phyloP scores from a whole-genome alignment of 35 echinoderm and acorn worm species.

The Apostichopus parvimensis region DNA sequence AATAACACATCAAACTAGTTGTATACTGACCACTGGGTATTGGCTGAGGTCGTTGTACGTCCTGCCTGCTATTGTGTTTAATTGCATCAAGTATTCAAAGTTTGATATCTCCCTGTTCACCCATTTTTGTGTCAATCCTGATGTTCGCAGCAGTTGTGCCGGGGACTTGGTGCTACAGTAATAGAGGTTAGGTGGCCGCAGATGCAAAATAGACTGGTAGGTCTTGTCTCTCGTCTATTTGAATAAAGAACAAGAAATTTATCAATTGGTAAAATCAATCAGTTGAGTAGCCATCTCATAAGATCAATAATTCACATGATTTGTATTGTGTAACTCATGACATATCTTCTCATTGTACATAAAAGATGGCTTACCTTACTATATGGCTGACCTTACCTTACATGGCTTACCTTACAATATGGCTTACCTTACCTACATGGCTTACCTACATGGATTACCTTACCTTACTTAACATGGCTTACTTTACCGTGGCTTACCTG shows the following conservation, averaged over 20 bases:
- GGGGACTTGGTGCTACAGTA: slow-evolving; percentile 93
- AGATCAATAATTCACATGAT: no score
- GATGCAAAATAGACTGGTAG: slow-evolving; percentile 75
- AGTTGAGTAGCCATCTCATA: no score
- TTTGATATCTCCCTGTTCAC: slow-evolving; percentile 92
- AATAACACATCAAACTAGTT: background rate
- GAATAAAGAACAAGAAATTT: background rate
- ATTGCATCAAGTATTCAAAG: slow-evolving; percentile 99
- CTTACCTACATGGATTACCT: no score
- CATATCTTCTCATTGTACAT: no score
- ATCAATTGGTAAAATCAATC: background rate
- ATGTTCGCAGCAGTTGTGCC: slow-evolving; percentile 82
- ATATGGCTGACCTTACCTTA: no score
- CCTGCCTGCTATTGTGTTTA: slow-evolving; percentile 96
- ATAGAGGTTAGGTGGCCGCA: slow-evolving; percentile 85
- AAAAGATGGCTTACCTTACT: no score
- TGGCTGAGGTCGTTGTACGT: slow-evolving; percentile 98
- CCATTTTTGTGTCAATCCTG: slow-evolving; percentile 91
- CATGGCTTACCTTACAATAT: no score
- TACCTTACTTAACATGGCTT: no score
- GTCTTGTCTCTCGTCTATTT: slow-evolving; percentile 85
- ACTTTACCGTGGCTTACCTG: background rate
- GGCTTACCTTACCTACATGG: no score
- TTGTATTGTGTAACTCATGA: no score
- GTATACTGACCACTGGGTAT: slow-evolving; percentile 89